Base-by-base conservation (phyloP, 2,888 invertebrate species). In the Drosophila kuntzei region DNA sequence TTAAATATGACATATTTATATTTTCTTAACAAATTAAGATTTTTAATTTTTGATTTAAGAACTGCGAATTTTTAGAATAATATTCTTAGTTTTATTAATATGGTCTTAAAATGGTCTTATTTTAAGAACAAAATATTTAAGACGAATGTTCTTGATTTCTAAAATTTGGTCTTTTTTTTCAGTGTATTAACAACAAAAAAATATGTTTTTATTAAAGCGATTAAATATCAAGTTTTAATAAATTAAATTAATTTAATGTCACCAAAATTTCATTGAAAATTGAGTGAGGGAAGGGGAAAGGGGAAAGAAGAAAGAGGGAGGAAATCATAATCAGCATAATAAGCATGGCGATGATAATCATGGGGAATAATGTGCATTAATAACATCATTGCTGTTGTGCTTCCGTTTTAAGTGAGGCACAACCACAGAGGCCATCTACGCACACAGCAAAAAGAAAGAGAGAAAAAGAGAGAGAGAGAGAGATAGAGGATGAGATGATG, bases 301-400 rank as follows among this genome's bases (percentile, higher is more conserved):
- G 11, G 32, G 5, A 11, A 6, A 8, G 2, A 5, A 7, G 27
- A 16, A n/a, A 1, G 20, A 32, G 29, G 9, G 29, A 44, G 66
- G 46, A 36, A 54, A 68, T 43, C 68, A 73, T 74, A 74, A 74
- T 74, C 74, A 65, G 41, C 54, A 55, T 59, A 67, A 67, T 50
- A 58, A 66, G 67, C 59, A 58, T 11, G 25, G 37, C 46, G 65
- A 81, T 81, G 55, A 68, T 72, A 72, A 79, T 79, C 79, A 55
- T 50, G 51, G 41, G 51, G 69, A 49, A 66, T 64, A 79, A 76
- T 81, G 76, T 73, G 66, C 60, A 79, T 66, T 71, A 81, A 79
- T 76, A 73, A 49, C 39, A 71, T 47, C 75, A 62, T 62, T 60
- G 66, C 60, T 43, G 37, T 32, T 57, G 46, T 55, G 66, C 41